These are phyloP conservation scores for Xiphorhynchus elegans DNA, from an alignment of 2,113 vertebrate genomes.

Conservation along the genomic window DNA sequence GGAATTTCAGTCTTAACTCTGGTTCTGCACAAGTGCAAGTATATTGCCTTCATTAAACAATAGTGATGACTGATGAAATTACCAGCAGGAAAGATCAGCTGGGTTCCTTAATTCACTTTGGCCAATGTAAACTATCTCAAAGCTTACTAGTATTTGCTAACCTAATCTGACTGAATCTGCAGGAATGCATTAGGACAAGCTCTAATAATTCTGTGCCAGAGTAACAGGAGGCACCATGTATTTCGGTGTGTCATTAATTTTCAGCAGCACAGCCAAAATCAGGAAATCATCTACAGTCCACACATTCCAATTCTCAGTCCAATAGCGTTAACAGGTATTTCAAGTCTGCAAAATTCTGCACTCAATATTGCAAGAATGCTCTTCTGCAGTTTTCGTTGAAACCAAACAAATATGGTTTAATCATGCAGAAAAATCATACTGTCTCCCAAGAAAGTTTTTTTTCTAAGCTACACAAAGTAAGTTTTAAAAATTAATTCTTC, in stretches of 20 bases:
- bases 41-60: neutral
- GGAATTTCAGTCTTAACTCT: neutral
- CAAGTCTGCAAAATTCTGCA: neutral
- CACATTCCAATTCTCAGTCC: neutral
- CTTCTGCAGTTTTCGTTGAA: neutral
- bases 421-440: neutral
- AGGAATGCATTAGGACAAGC: neutral
- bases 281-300: slow-evolving; percentile 7
- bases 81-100: neutral
- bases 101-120: neutral
- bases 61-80: neutral
- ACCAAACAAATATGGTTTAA: neutral
- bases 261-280: neutral
- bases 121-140: neutral
- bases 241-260: slow-evolving; percentile 1
- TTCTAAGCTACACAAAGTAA: slow-evolving; percentile 1
- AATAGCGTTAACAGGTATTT: neutral
- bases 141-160: neutral
- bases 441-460: neutral
- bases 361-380: neutral
- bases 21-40: neutral
- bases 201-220: slow-evolving; percentile 8
- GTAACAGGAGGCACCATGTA: neutral
- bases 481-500: slow-evolving; percentile 24
- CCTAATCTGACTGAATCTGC: neutral